Evolutionary conservation across 2,888 invertebrate species (phyloP).

Genomic region (Thereva unica): DNA sequence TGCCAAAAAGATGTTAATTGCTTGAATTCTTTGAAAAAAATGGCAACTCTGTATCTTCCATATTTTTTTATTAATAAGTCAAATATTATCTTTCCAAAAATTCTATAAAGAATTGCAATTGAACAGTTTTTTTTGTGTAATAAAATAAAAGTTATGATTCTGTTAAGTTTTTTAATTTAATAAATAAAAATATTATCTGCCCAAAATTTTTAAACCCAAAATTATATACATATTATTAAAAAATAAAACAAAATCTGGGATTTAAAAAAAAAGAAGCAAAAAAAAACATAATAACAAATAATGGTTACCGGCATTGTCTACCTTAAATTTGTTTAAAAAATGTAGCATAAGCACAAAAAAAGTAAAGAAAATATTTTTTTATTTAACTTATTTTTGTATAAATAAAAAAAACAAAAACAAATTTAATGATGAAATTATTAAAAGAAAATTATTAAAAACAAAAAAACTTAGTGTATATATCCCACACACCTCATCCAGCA

Average conservation of each 20-base stretch:
- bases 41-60: no score
- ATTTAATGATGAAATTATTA: conserved; percentile 8
- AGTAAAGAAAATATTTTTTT: conserved; percentile 21
- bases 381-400: conserved; percentile 13
- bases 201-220: not conserved
- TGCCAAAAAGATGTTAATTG: no score
- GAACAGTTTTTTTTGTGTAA: no score
- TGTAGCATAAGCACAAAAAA: conserved; percentile 26
- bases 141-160: no score
- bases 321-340: conserved; percentile 21
- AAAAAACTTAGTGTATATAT: no score
- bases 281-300: conserved; percentile 19
- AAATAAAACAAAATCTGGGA: not conserved
- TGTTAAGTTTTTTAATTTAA: no score
- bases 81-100: no score
- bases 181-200: no score
- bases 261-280: conserved; percentile 10
- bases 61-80: no score
- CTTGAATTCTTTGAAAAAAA: no score
- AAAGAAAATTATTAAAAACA: not conserved
- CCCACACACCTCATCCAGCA: conserved; percentile 10
- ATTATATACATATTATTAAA: conserved; percentile 2
- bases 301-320: conserved; percentile 24
- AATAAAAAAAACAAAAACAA: not conserved
- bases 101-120: no score